A percentile compares a stretch with the other conserved stretches of the same genome.
phyloP scores from a whole-genome alignment of 1,140 invertebrate genomes.

The Meteorus sp. region DNA sequence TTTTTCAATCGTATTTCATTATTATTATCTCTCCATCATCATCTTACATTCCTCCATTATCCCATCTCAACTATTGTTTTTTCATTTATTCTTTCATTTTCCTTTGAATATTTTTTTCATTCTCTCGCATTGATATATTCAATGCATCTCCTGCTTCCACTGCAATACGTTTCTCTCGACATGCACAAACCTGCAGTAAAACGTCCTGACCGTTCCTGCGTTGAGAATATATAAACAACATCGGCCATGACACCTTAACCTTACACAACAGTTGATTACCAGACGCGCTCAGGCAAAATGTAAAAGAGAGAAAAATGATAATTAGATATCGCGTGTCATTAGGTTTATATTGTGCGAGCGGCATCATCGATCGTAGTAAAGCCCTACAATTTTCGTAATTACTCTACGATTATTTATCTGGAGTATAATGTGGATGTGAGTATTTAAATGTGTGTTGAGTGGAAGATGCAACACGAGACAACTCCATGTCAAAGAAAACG shows the following conservation, averaged over 20 bases:
- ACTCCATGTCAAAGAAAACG: too few relatives aligned
- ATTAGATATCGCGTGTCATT: slow-evolving; percentile 33
- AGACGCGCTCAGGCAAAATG: too few relatives aligned
- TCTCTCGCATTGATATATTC: background rate
- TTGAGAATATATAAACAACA: slow-evolving; percentile 29
- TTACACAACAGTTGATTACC: slow-evolving; percentile 33
- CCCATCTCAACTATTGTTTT: slow-evolving; percentile 11
- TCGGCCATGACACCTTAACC: slow-evolving; percentile 33
- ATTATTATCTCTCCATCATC: background rate
- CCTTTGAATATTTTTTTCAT: background rate
- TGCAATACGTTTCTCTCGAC: slow-evolving; percentile 9
- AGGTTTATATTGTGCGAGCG: slow-evolving; percentile 27
- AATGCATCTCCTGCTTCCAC: too few relatives aligned
- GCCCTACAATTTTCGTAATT: slow-evolving; percentile 29
- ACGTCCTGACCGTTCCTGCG: background rate
- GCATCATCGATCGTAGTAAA: slow-evolving; percentile 15
- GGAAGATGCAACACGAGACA: background rate
- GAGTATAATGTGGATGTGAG: slow-evolving; percentile 22
- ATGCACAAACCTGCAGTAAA: background rate
- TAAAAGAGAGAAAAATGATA: too few relatives aligned
- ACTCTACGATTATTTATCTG: slow-evolving; percentile 31
- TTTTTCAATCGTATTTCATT: background rate
- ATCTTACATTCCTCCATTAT: too few relatives aligned
- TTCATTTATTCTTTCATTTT: background rate
- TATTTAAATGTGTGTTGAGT: background rate